Conservation (phyloP, 2,797 vertebrate genomes). For the Aselliscus stoliczkanus region DNA sequence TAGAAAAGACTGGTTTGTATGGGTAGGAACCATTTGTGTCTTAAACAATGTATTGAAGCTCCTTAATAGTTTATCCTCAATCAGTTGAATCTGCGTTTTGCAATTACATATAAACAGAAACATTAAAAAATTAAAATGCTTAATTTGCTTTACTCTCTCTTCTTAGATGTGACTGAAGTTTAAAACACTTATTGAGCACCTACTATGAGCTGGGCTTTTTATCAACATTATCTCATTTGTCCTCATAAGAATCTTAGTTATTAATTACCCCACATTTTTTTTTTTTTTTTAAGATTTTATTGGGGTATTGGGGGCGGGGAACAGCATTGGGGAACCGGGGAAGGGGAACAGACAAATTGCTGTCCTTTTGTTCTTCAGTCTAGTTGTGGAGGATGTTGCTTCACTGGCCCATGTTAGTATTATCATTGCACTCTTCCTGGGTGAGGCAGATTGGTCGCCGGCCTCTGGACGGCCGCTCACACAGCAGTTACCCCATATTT, state of each 20-base stretch:
- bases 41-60: not conserved
- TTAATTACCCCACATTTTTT: not conserved
- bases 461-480: too few species aligned
- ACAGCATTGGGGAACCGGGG: too few species aligned
- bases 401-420: too few species aligned
- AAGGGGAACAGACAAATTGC: too few species aligned
- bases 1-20: not conserved
- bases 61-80: not conserved
- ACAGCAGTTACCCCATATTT: not conserved
- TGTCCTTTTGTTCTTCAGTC: too few species aligned
- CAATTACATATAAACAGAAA: not conserved
- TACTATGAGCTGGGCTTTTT: not conserved
- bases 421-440: too few species aligned
- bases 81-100: not conserved
- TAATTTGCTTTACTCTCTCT: not conserved
- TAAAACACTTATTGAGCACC: not conserved
- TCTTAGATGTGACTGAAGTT: not conserved
- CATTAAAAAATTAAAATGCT: not conserved
- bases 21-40: not conserved
- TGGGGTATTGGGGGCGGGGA: too few species aligned
- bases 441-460: too few species aligned
- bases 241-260: not conserved
- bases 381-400: too few species aligned
- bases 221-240: not conserved
- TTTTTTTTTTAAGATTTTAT: too few species aligned